Conservation (phyloP, 2,113 vertebrate species). For the Muntiacus muntjak region DNA sequence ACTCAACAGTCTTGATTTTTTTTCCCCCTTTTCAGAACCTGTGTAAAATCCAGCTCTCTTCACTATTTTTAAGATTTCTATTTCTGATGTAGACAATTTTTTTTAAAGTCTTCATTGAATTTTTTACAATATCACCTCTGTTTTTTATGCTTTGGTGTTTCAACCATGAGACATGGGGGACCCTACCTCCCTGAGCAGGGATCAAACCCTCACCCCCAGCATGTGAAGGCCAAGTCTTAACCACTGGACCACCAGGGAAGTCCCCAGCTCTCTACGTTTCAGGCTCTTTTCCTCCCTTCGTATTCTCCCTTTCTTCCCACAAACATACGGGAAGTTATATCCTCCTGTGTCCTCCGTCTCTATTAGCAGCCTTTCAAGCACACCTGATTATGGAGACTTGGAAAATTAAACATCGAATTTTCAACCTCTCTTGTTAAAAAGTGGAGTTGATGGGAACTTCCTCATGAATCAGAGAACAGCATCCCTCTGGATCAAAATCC, state of each 20-base stretch:
- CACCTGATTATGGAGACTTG: not conserved
- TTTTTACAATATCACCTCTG: not conserved
- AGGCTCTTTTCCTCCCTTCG: not conserved
- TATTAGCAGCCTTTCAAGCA: not conserved
- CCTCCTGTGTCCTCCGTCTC: not conserved
- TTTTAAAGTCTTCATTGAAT: not conserved
- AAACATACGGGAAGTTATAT: not conserved
- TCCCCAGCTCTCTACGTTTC: not conserved
- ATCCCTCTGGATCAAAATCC: not conserved
- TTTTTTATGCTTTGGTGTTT: not conserved
- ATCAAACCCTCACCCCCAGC: not conserved
- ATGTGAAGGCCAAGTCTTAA: not conserved
- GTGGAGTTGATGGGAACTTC: not conserved
- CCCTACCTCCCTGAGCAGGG: not conserved
- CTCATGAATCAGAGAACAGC: not conserved
- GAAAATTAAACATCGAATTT: constrained; percentile 26
- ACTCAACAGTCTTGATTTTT: not conserved
- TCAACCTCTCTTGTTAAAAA: not conserved
- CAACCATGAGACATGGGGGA: not conserved
- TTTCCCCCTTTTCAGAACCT: not conserved
- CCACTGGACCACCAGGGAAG: not conserved
- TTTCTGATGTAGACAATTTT: not conserved
- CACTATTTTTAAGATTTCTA: not conserved
- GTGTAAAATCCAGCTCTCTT: not conserved
- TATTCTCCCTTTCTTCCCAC: not conserved